A percentile compares a stretch with the other conserved stretches of the same genome.
phyloP scores from a whole-genome alignment of 2,113 vertebrate genomes.

The Microtus ochrogaster region DNA sequence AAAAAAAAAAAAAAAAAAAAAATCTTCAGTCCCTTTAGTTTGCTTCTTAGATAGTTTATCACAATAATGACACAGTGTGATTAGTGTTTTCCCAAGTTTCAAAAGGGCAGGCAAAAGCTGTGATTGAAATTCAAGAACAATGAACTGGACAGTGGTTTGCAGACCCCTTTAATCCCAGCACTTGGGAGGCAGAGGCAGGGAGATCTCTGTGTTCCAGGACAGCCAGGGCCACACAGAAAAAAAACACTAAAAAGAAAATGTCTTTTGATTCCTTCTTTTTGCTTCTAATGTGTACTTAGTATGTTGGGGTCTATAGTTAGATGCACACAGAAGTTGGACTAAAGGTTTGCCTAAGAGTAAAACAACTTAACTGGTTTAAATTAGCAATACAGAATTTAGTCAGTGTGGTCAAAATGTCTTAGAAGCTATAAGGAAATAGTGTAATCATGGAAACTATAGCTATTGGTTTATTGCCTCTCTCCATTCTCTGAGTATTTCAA shows the following conservation, averaged over 20 bases:
- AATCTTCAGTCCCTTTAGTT: neutral
- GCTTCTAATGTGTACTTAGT: neutral
- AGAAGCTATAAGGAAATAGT: conserved; percentile 42
- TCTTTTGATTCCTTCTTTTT: neutral
- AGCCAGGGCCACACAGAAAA: neutral
- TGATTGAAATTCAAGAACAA: neutral
- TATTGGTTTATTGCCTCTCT: conserved; percentile 38
- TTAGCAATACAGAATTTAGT: conserved; percentile 28
- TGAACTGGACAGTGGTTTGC: neutral
- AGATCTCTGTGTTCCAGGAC: neutral
- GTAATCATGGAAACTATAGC: neutral
- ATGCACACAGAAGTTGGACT: conserved; percentile 8
- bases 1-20: too few relatives aligned
- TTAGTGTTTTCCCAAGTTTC: conserved; percentile 28
- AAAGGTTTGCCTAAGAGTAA: neutral
- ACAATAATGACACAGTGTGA: neutral
- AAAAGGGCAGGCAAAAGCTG: neutral
- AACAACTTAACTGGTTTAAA: conserved; percentile 21
- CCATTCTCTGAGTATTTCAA: conserved; percentile 38
- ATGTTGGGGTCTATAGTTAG: conserved; percentile 16
- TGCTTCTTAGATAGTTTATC: neutral
- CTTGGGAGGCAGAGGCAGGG: neutral
- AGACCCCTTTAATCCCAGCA: neutral
- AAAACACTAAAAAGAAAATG: neutral
- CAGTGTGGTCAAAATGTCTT: conserved; percentile 39